Percentiles rank a stretch among this genome's conserved stretches.
Conservation (phyloP, 2,888 invertebrate genomes). For the Lasioglossum figueresi region DNA sequence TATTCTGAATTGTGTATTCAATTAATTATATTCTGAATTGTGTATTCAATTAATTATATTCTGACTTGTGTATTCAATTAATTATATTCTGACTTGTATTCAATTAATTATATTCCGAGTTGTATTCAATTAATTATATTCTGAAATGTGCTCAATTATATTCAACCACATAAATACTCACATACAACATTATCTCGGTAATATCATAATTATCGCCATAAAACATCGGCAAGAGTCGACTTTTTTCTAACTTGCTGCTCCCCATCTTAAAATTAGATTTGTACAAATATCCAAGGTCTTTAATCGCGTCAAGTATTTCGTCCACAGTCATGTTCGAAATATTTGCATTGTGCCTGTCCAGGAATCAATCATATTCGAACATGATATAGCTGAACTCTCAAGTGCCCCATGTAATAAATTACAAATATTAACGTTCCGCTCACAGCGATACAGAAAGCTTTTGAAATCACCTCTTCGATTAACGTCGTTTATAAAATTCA, state of each 20-base stretch:
- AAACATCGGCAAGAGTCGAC: conserved; percentile 60
- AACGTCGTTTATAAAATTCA: neutral
- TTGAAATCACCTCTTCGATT: neutral
- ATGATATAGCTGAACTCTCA: neutral
- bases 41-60: no score
- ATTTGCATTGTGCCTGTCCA: conserved; percentile 55
- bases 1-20: no score
- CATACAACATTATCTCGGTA: conserved; percentile 70
- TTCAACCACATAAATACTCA: conserved; percentile 45
- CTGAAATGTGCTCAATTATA: neutral
- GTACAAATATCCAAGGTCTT: conserved; percentile 69
- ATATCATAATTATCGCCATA: conserved; percentile 67
- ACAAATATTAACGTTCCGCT: neutral
- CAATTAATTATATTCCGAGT: no score
- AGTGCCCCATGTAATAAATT: neutral
- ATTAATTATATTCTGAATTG: no score
- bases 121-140: no score
- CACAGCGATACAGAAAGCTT: neutral
- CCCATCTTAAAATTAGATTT: conserved; percentile 16
- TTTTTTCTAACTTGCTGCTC: conserved; percentile 29
- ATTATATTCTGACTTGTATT: no score
- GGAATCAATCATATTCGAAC: neutral
- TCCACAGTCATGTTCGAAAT: conserved; percentile 51
- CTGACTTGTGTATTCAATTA: no score
- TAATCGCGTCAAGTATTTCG: conserved; percentile 55